Base-by-base conservation (phyloP, 2,797 vertebrate species). In the Taenioides sp. region DNA sequence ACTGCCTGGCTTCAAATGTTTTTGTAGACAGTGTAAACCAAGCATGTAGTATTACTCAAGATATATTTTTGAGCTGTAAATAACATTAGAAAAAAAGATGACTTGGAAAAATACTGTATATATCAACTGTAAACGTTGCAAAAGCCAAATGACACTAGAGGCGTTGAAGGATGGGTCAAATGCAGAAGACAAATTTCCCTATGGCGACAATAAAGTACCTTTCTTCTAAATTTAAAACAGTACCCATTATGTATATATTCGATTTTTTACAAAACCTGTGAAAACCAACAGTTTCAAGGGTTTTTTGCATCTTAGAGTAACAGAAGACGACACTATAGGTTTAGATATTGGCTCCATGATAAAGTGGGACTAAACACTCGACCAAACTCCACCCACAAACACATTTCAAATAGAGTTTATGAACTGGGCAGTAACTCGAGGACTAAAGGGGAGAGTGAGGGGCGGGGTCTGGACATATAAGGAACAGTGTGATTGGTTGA, bases 281-380 rank as follows among this genome's bases (percentile, higher is more conserved):
- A 79, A 65, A 87, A 79, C 74, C 5, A 37, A 7, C 37, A 0
- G 6, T 37, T 37, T 37, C 5, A 37, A 31, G 28, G 0, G 2
- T 37, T 37, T 37, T 86, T 77, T 80, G 64, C 75, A 84, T 87
- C 82, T 83, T 75, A 88, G 84, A 80, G 69, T 89, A 72, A 74
- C 62, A 73, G 75, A 67, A 65, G 74, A 80, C 77, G 74, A 82
- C 78, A 82, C 75, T 77, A 52, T 81, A 69, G 79, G 75, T 86
- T 40, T 83, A 78, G 76, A 59, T n/a, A n/a, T n/a, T n/a, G n/a
- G n/a, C 28, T 31, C 25, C 2, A 27, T 27, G 25, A 27, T 27
- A 27, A 27, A 27, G 25, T 27, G 25, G 25, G 25, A 27, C 25
- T 27, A 27, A 27, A 31, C 2, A 31, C 28, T 4, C 28, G 2